Evolutionary conservation across 1,140 invertebrate genomes (phyloP), one percentile per base, ranked within the genome.

Genomic region (Octopus sinensis): DNA sequence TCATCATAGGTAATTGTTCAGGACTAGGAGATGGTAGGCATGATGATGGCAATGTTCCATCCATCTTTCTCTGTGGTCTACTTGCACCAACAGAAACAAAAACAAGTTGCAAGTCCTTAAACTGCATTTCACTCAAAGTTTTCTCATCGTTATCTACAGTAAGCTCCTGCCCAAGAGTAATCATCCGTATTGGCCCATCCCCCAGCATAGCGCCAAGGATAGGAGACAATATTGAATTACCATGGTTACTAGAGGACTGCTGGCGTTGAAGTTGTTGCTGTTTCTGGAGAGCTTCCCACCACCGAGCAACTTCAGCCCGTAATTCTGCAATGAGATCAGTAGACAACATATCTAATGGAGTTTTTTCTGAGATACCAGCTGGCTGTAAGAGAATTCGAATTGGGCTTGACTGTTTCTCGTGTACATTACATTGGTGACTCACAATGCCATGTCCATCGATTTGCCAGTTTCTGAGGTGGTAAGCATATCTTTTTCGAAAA

Each of bases 111-210:
- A 90, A 87, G 88, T 98, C 96, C 89, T 97, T 98, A 86, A 98
- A 96, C 53, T 96, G 96, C 91, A 97, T 94, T 90, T 97, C 96
- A 23, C 93, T 93, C 0, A 98, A 89, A 0, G 94, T 95, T 85
- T 97, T 95, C 87, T 98, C 96, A 88, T 98, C 97, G 87, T 95
- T 96, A 84, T 98, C 96, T n/a, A 95, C 94, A 0, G 95, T 96
- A 4, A 98, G 91, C 88, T 98, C 97, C 89, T 97, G 96, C 0
- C 96, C 96, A 88, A 96, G 95, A 0, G 96, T 97, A 76, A 98
- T 97, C 92, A 98, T 96, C 76, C 96, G 91, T 53, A 98, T 94
- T 0, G 95, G 95, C 0, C 95, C 95, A 88, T 96, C 95, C 3
- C 93, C 95, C 51, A 91, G 84, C 89, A 91, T 90, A 53, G 89